Evolutionary conservation across 2,888 invertebrate genomes (phyloP).

Genomic region (Rotaria magnacalcarata): DNA sequence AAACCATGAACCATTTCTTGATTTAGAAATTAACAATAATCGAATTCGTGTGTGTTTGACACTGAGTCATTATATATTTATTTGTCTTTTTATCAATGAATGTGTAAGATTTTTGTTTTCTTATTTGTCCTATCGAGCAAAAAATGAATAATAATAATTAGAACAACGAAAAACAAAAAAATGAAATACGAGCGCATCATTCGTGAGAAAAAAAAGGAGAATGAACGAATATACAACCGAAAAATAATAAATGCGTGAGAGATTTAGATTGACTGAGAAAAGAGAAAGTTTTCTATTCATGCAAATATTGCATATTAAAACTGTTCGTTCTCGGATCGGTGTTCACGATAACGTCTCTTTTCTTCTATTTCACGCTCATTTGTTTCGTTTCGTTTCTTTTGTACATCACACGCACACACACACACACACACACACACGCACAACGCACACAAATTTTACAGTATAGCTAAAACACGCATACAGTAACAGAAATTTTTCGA

Average conservation of each 20-base stretch:
- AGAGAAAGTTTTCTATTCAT: constrained; percentile 17
- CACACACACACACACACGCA: neutral
- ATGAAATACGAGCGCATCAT: neutral
- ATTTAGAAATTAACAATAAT: too few relatives aligned
- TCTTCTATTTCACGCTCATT: neutral
- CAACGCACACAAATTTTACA: neutral
- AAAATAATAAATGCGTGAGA: constrained; percentile 20
- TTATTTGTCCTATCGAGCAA: neutral
- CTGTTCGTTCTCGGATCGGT: constrained; percentile 1
- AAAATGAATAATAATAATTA: neutral
- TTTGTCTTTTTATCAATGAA: neutral
- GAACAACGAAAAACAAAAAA: neutral
- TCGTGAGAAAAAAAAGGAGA: neutral
- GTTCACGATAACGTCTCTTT: constrained; percentile 2
- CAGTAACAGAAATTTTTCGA: neutral
- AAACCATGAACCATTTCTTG: too few relatives aligned
- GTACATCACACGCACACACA: constrained; percentile 4
- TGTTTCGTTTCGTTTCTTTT: neutral
- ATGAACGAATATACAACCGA: constrained; percentile 4
- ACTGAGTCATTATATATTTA: neutral
- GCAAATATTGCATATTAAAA: constrained; percentile 19
- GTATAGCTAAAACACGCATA: constrained; percentile 29
- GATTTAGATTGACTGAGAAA: neutral
- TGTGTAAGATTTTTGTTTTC: neutral
- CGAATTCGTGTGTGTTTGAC: neutral